Evolutionary conservation across 2,797 vertebrate genomes (phyloP).

Genomic region (Falco novaeseelandiae): DNA sequence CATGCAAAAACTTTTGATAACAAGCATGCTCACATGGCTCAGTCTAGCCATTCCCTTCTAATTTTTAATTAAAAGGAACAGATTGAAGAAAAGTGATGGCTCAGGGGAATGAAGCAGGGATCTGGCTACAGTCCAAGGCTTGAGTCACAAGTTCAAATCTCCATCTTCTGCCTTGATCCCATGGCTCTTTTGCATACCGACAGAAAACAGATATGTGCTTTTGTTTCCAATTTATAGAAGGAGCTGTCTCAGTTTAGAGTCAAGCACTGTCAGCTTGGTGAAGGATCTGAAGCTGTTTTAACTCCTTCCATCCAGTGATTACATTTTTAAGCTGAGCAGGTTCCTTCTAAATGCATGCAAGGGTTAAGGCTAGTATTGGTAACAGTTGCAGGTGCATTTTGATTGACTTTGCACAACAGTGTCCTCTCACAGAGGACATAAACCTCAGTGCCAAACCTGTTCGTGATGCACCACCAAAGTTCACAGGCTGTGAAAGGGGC

Average conservation of each 20-base stretch:
- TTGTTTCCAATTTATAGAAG: constrained; percentile 39
- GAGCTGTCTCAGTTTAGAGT: constrained; percentile 19
- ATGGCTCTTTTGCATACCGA: constrained; percentile 20
- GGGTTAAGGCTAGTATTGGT: background rate
- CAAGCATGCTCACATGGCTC: background rate
- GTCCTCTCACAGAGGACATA: fast-evolving
- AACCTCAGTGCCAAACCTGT: background rate
- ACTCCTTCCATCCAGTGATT: background rate
- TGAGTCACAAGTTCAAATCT: constrained; percentile 62
- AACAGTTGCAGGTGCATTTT: background rate
- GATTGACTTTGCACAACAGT: background rate
- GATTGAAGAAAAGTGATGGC: constrained; percentile 42
- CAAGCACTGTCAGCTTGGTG: background rate
- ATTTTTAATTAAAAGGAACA: constrained; percentile 63
- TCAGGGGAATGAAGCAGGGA: constrained; percentile 27
- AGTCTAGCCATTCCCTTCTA: background rate
- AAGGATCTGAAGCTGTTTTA: constrained; percentile 8
- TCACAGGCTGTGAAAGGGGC: background rate
- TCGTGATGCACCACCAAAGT: background rate
- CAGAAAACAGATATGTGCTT: constrained; percentile 16
- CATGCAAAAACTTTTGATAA: constrained; percentile 33
- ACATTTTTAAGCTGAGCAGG: background rate
- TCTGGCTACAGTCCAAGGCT: constrained; percentile 33
- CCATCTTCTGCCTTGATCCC: constrained; percentile 13
- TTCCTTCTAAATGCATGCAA: background rate